phyloP scores from a whole-genome alignment of 1,140 invertebrate species.

The Steinernema feltiae region DNA sequence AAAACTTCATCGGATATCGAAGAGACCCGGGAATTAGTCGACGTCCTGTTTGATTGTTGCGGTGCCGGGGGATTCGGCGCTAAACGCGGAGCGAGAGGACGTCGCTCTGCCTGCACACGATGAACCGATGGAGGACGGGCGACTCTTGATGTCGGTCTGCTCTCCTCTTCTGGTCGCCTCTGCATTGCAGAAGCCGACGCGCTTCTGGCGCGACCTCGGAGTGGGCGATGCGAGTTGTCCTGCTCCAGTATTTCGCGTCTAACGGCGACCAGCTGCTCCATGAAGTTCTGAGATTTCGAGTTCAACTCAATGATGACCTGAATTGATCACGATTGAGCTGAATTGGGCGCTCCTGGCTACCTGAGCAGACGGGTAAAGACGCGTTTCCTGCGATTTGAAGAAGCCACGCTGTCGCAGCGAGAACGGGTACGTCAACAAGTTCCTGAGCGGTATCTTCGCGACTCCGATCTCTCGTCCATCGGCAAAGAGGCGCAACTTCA shows the following conservation, averaged over 20 bases:
- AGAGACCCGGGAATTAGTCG: background rate
- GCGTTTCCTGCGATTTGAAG: background rate
- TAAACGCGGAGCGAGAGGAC: background rate
- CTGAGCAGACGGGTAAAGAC: background rate
- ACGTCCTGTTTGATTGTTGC: too few species aligned
- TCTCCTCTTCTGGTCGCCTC: background rate
- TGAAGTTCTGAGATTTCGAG: background rate
- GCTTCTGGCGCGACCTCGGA: background rate
- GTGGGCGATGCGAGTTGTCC: background rate
- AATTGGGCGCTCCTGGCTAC: background rate
- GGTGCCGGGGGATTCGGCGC: too few species aligned
- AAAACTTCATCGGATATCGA: background rate
- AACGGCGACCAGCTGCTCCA: background rate
- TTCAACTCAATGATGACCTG: background rate
- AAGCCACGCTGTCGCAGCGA: background rate
- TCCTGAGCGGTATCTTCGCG: background rate
- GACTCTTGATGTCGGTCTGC: background rate
- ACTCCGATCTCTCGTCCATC: background rate
- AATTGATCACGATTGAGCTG: background rate
- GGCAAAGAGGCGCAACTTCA: background rate
- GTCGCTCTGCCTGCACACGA: background rate
- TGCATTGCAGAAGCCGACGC: background rate
- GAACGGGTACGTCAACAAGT: background rate
- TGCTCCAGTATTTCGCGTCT: background rate
- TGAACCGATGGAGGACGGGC: too few species aligned